Conservation (phyloP, 2,888 invertebrate species). For the Drosophila multiciliata region DNA sequence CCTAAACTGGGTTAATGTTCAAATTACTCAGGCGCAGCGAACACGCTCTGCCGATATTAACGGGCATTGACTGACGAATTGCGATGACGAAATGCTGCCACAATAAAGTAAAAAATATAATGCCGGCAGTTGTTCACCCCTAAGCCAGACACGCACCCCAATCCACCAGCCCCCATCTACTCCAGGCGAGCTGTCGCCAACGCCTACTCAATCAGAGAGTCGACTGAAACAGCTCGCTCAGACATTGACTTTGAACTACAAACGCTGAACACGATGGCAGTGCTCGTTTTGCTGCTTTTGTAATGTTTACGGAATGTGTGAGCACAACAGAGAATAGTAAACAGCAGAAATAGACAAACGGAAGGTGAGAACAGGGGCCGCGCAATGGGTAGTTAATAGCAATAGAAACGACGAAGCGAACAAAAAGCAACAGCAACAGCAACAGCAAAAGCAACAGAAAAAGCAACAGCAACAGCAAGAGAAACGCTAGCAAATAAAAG, state of each 20-base stretch:
- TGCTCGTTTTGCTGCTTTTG: slow-evolving; percentile 45
- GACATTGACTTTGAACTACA: slow-evolving; percentile 80
- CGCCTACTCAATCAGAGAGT: slow-evolving; percentile 39
- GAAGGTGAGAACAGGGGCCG: neutral
- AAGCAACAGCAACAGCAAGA: slow-evolving; percentile 5
- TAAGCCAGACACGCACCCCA: neutral
- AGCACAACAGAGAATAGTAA: slow-evolving; percentile 75
- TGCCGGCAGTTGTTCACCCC: slow-evolving; percentile 32
- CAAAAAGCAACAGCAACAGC: slow-evolving; percentile 18
- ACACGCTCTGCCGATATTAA: slow-evolving; percentile 55
- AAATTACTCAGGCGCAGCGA: slow-evolving; percentile 33
- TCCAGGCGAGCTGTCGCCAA: slow-evolving; percentile 3
- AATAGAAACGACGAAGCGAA: slow-evolving; percentile 9
- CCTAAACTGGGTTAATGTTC: slow-evolving; percentile 48
- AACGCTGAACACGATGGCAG: slow-evolving; percentile 18
- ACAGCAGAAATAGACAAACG: slow-evolving; percentile 11
- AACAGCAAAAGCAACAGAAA: neutral
- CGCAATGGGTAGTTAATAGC: slow-evolving; percentile 59
- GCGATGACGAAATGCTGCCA: slow-evolving; percentile 70
- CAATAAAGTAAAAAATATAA: neutral
- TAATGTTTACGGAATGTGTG: slow-evolving; percentile 78
- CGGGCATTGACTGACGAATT: slow-evolving; percentile 30
- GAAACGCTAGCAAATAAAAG: slow-evolving; percentile 54
- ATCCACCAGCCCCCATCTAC: neutral
- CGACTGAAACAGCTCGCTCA: slow-evolving; percentile 33